Evolutionary conservation across 2,797 vertebrate species (phyloP).

Genomic region (Acanthopagrus latus): DNA sequence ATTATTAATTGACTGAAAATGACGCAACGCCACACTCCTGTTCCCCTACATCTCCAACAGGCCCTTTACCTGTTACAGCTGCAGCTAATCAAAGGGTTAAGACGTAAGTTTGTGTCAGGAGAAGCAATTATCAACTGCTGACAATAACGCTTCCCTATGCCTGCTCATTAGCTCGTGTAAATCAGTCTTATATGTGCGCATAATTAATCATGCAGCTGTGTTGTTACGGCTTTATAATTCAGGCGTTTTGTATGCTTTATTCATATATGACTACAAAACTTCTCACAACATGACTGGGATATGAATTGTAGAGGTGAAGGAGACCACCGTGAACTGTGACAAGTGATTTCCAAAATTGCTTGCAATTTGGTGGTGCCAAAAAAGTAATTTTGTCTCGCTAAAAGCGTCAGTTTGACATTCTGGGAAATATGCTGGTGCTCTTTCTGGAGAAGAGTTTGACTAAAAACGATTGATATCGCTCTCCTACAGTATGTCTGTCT

Average conservation of each 20-base stretch:
- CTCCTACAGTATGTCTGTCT: neutral
- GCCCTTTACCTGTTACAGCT: neutral
- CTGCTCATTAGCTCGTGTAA: constrained; percentile 4
- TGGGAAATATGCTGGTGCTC: neutral
- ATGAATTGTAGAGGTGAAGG: neutral
- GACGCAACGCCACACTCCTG: no score
- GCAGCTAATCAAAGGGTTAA: constrained; percentile 10
- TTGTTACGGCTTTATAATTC: neutral
- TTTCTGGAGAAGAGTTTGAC: neutral
- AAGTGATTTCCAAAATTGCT: neutral
- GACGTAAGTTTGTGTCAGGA: neutral
- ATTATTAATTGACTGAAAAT: neutral
- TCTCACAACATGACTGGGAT: neutral
- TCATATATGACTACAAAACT: neutral
- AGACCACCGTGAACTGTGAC: neutral
- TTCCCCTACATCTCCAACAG: neutral
- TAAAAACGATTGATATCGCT: neutral
- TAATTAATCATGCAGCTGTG: constrained; percentile 21
- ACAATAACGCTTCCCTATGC: neutral
- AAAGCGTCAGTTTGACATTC: neutral
- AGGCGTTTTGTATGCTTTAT: neutral
- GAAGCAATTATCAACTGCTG: constrained; percentile 7
- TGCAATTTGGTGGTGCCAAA: neutral
- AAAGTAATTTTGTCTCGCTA: neutral
- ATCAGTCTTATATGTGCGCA: neutral